Conservation (phyloP, 64 coral and sea anemone genomes). For the Pocillopora verrucosa region DNA sequence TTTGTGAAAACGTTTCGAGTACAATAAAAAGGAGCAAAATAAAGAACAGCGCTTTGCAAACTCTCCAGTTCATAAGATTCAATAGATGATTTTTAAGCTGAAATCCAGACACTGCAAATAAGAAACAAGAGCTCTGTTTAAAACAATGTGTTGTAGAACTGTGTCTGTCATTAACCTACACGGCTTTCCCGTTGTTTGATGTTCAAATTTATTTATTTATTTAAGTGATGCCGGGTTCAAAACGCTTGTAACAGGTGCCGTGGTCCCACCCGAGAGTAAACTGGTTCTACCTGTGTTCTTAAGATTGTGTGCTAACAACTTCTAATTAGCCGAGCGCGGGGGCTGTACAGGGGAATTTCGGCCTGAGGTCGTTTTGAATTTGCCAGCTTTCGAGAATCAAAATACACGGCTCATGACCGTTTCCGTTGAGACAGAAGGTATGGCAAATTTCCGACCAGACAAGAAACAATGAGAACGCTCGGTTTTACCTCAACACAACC, state of each 20-base stretch:
- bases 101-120: background rate
- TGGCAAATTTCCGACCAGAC: too few species aligned
- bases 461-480: too few species aligned
- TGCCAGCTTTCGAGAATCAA: too few species aligned
- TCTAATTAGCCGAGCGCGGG: too few species aligned
- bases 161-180: background rate
- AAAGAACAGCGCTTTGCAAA: background rate
- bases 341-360: too few species aligned
- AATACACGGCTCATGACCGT: too few species aligned
- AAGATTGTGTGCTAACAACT: too few species aligned
- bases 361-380: too few species aligned
- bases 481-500: too few species aligned
- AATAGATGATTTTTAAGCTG: background rate
- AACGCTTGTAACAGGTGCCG: too few species aligned
- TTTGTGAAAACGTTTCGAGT: background rate
- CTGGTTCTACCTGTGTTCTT: background rate
- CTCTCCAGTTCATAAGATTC: background rate
- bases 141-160: background rate
- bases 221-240: background rate
- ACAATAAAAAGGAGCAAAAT: background rate
- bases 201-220: background rate
- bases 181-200: background rate
- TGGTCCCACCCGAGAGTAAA: background rate
- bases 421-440: too few species aligned
- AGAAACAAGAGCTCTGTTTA: background rate